These are phyloP conservation scores for Anthoscopus minutus DNA, from an alignment of 2,113 vertebrate species.

Conservation along the genomic window DNA sequence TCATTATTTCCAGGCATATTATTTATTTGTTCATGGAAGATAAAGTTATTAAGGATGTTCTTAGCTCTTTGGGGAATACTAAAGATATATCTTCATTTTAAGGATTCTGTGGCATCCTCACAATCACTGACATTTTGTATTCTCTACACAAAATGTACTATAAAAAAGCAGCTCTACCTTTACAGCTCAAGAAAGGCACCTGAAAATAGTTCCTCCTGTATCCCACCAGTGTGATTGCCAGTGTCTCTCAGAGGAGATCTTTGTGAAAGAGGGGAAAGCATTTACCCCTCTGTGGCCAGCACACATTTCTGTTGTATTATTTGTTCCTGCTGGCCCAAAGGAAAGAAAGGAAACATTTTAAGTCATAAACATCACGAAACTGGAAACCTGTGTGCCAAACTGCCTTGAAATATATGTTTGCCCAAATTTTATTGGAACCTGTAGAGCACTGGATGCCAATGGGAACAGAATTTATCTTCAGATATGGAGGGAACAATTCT, in stretches of 20 bases:
- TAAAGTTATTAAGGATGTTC: neutral
- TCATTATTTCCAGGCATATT: neutral
- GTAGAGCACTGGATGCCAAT: neutral
- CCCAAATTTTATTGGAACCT: neutral
- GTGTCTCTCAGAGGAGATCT: neutral
- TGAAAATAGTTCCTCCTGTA: neutral
- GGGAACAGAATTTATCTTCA: neutral
- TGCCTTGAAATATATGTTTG: neutral
- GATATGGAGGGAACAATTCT: neutral
- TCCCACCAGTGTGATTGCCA: neutral
- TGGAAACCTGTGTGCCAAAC: neutral
- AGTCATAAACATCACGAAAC: neutral
- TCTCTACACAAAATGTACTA: neutral
- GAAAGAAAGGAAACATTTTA: neutral
- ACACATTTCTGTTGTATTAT: neutral
- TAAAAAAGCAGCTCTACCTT: neutral
- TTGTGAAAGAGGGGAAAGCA: neutral
- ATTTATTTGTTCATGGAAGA: neutral
- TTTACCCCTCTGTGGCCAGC: neutral
- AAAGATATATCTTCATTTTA: neutral
- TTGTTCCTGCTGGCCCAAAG: neutral
- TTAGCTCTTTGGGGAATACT: neutral
- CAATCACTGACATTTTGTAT: neutral
- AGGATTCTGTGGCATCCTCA: neutral
- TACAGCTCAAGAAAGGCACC: neutral